phyloP scores from a whole-genome alignment of 2,888 invertebrate species.

The Pammene fasciana region DNA sequence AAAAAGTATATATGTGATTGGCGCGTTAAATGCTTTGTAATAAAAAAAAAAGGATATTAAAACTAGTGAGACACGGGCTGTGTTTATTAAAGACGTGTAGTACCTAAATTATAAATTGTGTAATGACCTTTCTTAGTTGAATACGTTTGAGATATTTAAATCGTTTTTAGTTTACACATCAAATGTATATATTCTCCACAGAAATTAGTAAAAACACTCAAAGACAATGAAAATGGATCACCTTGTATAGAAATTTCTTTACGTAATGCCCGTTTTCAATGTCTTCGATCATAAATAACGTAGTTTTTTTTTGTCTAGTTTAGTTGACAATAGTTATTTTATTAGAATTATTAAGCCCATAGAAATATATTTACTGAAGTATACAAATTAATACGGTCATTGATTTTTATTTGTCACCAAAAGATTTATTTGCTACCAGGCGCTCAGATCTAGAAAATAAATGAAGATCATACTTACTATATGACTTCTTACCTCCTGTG shows the following conservation, averaged over 20 bases:
- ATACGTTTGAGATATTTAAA: not conserved
- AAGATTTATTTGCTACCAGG: not conserved
- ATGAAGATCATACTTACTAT: too few relatives aligned
- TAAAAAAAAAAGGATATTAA: conserved; percentile 13
- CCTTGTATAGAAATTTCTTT: too few relatives aligned
- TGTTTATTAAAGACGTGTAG: conserved; percentile 24
- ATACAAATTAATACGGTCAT: conserved; percentile 36
- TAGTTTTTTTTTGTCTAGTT: not conserved
- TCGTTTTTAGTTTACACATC: too few relatives aligned
- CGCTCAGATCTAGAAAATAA: too few relatives aligned
- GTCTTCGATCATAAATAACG: not conserved
- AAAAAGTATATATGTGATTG: conserved; percentile 21
- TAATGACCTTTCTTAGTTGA: conserved; percentile 3
- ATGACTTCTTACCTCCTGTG: too few relatives aligned
- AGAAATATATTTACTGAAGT: conserved; percentile 39
- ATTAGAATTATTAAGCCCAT: conserved; percentile 34
- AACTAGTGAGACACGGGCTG: conserved; percentile 37
- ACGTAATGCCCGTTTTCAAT: not conserved
- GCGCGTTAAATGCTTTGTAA: conserved; percentile 26
- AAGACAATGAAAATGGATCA: too few relatives aligned
- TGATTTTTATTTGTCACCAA: conserved; percentile 32
- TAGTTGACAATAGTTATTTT: conserved; percentile 32
- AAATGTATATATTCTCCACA: too few relatives aligned
- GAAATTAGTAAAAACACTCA: too few relatives aligned
- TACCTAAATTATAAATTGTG: conserved; percentile 12